Evolutionary conservation across 1,140 invertebrate genomes (phyloP).

Genomic region (Potamilus streckersoni): DNA sequence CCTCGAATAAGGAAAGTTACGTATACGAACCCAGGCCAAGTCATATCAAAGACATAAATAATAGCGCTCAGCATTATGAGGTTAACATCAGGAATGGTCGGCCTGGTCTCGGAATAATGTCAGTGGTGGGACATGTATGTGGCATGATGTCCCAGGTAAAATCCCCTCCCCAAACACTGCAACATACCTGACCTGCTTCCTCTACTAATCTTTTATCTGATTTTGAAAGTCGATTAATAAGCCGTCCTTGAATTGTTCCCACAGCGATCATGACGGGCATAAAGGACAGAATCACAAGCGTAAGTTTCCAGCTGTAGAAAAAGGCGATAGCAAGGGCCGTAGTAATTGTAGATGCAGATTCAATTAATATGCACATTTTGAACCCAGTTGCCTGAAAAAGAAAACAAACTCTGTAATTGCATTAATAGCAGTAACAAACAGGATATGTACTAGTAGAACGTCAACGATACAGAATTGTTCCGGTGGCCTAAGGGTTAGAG

Average conservation of each 20-base stretch:
- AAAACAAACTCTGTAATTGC: background rate
- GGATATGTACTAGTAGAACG: too few species aligned
- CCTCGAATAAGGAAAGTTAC: too few species aligned
- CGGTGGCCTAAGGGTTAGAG: too few species aligned
- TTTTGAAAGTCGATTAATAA: constrained; percentile 48
- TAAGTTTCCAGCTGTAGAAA: constrained; percentile 83
- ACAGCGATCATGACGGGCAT: constrained; percentile 73
- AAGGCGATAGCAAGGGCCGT: constrained; percentile 81
- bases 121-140: too few species aligned
- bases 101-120: too few species aligned
- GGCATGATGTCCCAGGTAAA: too few species aligned
- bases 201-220: constrained; percentile 37
- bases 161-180: background rate
- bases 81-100: too few species aligned
- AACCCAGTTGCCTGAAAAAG: constrained; percentile 67
- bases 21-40: too few species aligned
- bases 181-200: constrained; percentile 36
- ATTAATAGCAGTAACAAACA: too few species aligned
- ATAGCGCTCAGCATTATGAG: too few species aligned
- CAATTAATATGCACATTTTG: constrained; percentile 66
- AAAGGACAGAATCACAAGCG: constrained; percentile 82
- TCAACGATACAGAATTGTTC: too few species aligned
- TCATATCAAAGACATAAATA: too few species aligned
- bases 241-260: constrained; percentile 78
- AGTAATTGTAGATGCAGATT: constrained; percentile 70